Base-by-base conservation (phyloP, 2,797 vertebrate genomes). In the Enteromius radiatus region DNA sequence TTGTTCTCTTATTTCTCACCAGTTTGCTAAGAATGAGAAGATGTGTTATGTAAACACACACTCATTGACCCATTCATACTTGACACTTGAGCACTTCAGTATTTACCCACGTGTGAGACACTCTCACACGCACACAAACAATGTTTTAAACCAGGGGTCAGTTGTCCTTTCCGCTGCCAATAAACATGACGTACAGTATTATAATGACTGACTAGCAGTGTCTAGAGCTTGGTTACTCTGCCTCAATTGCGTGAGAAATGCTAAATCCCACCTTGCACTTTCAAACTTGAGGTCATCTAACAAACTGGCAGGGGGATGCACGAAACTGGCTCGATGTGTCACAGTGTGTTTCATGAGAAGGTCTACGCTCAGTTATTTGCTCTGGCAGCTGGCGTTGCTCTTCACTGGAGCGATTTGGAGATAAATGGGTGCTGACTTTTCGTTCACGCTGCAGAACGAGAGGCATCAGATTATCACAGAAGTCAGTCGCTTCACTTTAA, bases 341-440 rank as follows among this genome's bases (percentile, higher is more conserved):
- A 69, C 71, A 63, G 5, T 47, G 15, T 21, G 15, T 68, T 83
- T 45, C 23, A 2, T 69, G 19, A 26, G 73, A 12, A 2, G 38
- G 45, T 52, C 15, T 56, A n/a, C 2, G 86, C 89, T 82, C 81
- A 87, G 87, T 90, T 84, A 91, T 91, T 90, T 68, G 70, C 83
- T 59, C 75, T 88, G 89, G 88, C 91, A 91, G 84, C 88, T 91
- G 90, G 87, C 87, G 91, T 91, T 92, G 91, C 77, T 74, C 77
- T 74, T 47, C 36, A 84, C 23, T 75, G 78, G 26, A 28, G 41
- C 4, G 23, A 67, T 67, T 19, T 38, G n/a, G 17, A 33, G 63
- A 52, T 36, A 68, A 49, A 79, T n/a, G 5, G 64, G 31, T 54
- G 64, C 3, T 54, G 45, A 31, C 15, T 78, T 78, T 64, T 0